A percentile compares a stretch with the other conserved stretches of the same genome.
These are phyloP conservation scores for Choreutis nemorana DNA, from an alignment of 2,888 invertebrate genomes.

Conservation along the genomic window DNA sequence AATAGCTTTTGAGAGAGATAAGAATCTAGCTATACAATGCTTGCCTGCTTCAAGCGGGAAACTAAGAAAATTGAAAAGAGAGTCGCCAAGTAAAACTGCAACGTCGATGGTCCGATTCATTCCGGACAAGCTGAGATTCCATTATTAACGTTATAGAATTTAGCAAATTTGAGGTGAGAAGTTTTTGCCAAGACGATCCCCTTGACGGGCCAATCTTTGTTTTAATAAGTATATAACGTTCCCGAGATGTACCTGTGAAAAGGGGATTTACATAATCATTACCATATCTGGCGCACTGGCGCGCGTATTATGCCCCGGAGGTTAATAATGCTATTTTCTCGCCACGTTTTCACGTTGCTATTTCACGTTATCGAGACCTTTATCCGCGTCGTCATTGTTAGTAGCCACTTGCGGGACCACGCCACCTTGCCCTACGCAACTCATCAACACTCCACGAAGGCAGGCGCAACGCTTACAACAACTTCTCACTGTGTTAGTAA, in stretches of 20 bases:
- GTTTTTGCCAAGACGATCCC: conserved; percentile 47
- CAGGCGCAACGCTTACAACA: conserved; percentile 3
- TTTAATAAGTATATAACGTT: conserved; percentile 65
- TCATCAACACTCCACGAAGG: conserved; percentile 20
- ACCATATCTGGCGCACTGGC: conserved; percentile 66
- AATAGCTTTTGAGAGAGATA: conserved; percentile 65
- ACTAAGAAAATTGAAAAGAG: conserved; percentile 66
- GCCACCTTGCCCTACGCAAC: conserved; percentile 39
- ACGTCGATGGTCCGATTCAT: conserved; percentile 56
- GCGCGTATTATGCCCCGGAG: conserved; percentile 64
- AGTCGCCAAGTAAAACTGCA: conserved; percentile 56
- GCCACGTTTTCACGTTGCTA: conserved; percentile 64
- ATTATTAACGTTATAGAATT: conserved; percentile 55
- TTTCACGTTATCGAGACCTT: conserved; percentile 61
- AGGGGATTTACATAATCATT: conserved; percentile 66
- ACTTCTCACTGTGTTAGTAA: too few relatives aligned
- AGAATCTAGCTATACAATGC: conserved; percentile 65
- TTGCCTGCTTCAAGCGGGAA: conserved; percentile 51
- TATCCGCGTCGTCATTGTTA: conserved; percentile 62
- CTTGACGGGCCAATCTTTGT: conserved; percentile 57
- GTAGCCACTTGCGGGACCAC: conserved; percentile 50
- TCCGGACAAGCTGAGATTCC: conserved; percentile 54
- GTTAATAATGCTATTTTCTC: conserved; percentile 68
- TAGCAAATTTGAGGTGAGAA: conserved; percentile 30
- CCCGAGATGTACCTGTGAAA: conserved; percentile 62